Conservation (phyloP, 2,797 vertebrate species). For the Knipowitschia caucasica region DNA sequence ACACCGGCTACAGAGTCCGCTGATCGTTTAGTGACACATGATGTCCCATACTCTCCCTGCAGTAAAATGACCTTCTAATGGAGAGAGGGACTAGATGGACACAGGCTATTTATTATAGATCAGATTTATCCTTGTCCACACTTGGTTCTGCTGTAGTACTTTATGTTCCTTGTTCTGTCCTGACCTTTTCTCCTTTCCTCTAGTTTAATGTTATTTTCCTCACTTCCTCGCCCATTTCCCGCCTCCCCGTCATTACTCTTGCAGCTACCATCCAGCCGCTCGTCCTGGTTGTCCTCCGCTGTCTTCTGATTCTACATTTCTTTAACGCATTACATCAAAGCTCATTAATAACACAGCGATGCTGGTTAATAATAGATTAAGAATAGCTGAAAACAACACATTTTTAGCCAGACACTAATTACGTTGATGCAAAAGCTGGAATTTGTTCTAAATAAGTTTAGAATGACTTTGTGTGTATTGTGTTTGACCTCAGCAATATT, state of each 20-base stretch:
- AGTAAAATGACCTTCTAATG: slow-evolving; percentile 36
- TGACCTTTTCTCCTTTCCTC: slow-evolving; percentile 3
- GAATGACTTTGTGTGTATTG: not conserved
- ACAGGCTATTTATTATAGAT: slow-evolving; percentile 26
- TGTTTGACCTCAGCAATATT: not conserved
- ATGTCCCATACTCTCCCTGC: slow-evolving; percentile 43
- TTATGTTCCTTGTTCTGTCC: not conserved
- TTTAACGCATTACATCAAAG: slow-evolving; percentile 9
- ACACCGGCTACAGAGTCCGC: not conserved
- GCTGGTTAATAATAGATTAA: slow-evolving; percentile 8
- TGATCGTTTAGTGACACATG: slow-evolving; percentile 55
- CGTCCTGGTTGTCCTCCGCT: not conserved
- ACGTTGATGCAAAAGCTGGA: not conserved
- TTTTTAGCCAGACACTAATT: slow-evolving; percentile 10
- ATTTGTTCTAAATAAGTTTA: slow-evolving; percentile 1
- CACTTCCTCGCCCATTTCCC: not conserved
- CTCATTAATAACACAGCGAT: slow-evolving; percentile 1
- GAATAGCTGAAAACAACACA: slow-evolving; percentile 6
- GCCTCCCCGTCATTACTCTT: not conserved
- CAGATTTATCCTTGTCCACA: not conserved
- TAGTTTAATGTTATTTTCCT: not conserved
- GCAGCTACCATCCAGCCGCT: not conserved
- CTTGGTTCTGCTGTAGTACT: not conserved
- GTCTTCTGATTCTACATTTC: not conserved
- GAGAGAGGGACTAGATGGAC: slow-evolving; percentile 18